Evolutionary conservation across 2,888 invertebrate genomes (phyloP).

Genomic region (Calephelis perditalis): DNA sequence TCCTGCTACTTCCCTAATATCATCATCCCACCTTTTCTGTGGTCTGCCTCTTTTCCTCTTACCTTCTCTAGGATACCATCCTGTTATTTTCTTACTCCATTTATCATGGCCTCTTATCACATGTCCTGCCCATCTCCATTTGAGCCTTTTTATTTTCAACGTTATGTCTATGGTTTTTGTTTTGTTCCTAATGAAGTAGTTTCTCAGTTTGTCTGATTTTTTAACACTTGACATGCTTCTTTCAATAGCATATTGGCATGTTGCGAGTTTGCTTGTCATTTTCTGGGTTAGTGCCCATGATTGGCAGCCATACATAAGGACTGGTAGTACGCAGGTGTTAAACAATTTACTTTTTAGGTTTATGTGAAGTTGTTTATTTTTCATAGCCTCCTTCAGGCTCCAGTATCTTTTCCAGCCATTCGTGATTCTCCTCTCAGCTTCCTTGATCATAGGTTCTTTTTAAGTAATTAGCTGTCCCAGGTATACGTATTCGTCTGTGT

Average conservation of each 20-base stretch:
- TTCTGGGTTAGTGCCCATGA: constrained; percentile 19
- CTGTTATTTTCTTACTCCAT: no score
- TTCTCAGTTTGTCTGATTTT: neutral
- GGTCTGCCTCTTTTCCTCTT: constrained; percentile 11
- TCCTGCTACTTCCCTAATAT: constrained; percentile 14
- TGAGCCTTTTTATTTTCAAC: neutral
- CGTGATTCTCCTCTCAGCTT: constrained; percentile 17
- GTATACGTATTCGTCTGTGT: constrained; percentile 15
- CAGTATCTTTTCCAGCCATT: neutral
- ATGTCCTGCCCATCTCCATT: neutral
- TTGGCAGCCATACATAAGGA: constrained; percentile 23
- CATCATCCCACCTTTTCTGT: constrained; percentile 10
- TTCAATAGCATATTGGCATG: no score
- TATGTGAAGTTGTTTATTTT: constrained; percentile 19
- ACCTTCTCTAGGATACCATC: no score
- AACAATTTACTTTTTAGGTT: constrained; percentile 21
- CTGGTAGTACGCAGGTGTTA: constrained; percentile 23
- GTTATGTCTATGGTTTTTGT: constrained; percentile 12
- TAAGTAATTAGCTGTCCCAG: constrained; percentile 15
- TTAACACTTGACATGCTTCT: no score
- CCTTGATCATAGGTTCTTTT: constrained; percentile 13
- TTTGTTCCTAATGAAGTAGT: constrained; percentile 17
- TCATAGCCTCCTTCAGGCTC: constrained; percentile 14
- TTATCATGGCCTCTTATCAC: neutral
- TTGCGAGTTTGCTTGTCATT: neutral